Conservation (phyloP, 2,113 vertebrate species). For the Pelusios castaneus region DNA sequence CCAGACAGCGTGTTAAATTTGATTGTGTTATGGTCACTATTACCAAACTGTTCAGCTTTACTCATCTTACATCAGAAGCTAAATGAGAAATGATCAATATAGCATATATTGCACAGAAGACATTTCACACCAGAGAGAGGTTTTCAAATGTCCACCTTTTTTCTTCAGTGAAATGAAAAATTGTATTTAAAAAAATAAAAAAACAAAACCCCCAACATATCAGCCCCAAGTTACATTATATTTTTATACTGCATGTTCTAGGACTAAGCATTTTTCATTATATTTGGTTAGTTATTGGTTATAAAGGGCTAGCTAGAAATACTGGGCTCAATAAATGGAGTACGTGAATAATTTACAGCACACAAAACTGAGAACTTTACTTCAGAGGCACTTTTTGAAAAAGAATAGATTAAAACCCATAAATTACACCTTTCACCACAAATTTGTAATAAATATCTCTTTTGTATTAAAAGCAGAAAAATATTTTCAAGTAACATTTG, state of each 20-base stretch:
- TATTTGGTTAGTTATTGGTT: conserved; percentile 55
- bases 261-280: conserved; percentile 24
- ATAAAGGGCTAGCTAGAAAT: conserved; percentile 60
- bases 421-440: conserved; percentile 48
- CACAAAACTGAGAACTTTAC: conserved; percentile 45
- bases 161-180: background rate
- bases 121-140: background rate
- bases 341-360: conserved; percentile 56
- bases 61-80: background rate
- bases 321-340: conserved; percentile 61
- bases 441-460: conserved; percentile 61
- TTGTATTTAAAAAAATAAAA: background rate
- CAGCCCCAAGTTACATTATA: background rate
- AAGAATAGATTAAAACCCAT: conserved; percentile 47
- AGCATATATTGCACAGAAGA: background rate
- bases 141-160: background rate
- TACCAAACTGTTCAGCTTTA: too few species aligned
- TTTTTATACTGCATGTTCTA: background rate
- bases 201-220: background rate
- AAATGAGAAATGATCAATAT: background rate
- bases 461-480: conserved; percentile 40
- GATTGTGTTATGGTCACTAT: too few species aligned
- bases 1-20: too few species aligned
- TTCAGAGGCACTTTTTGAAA: conserved; percentile 55
- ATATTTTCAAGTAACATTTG: conserved; percentile 27